Conservation (phyloP, 1,140 invertebrate genomes). For the Bathynomus jamesi region DNA sequence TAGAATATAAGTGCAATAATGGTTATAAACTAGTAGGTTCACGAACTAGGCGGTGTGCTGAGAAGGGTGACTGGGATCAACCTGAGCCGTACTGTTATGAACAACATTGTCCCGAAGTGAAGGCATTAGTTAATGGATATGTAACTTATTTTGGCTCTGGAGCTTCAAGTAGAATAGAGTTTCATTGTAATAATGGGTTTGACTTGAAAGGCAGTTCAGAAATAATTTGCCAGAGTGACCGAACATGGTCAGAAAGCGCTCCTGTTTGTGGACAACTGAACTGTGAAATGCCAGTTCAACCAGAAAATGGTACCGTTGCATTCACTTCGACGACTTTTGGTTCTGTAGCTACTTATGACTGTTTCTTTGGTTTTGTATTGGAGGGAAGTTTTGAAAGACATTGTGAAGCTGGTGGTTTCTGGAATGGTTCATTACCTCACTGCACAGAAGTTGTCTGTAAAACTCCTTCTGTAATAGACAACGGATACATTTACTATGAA, state of each 20-base stretch:
- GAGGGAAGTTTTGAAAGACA: slow-evolving; percentile 24
- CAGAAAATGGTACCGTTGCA: slow-evolving; percentile 28
- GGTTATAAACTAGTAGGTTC: slow-evolving; percentile 33
- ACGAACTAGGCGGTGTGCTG: slow-evolving; percentile 12
- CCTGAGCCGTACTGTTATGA: slow-evolving; percentile 33
- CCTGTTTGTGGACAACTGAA: slow-evolving; percentile 39
- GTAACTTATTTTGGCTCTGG: slow-evolving; percentile 29
- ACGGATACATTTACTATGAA: slow-evolving; percentile 32
- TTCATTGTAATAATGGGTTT: slow-evolving; percentile 42
- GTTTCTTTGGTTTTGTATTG: slow-evolving; percentile 32
- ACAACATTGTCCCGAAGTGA: slow-evolving; percentile 22
- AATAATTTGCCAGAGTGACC: slow-evolving; percentile 38
- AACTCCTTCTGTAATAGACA: slow-evolving; percentile 37
- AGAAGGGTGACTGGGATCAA: slow-evolving; percentile 30
- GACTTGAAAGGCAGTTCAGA: slow-evolving; percentile 37
- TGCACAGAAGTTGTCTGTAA: slow-evolving; percentile 38
- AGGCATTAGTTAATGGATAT: slow-evolving; percentile 18
- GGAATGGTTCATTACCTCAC: slow-evolving; percentile 38
- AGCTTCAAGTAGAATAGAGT: slow-evolving; percentile 37
- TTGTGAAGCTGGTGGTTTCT: slow-evolving; percentile 27
- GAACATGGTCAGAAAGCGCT: slow-evolving; percentile 33
- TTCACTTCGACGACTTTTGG: slow-evolving; percentile 25
- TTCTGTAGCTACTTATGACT: slow-evolving; percentile 26
- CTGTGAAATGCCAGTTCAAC: slow-evolving; percentile 37
- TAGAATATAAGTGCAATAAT: slow-evolving; percentile 29